Conservation (phyloP, 2,888 invertebrate species). For the Chaetogeoica ovagalla region DNA sequence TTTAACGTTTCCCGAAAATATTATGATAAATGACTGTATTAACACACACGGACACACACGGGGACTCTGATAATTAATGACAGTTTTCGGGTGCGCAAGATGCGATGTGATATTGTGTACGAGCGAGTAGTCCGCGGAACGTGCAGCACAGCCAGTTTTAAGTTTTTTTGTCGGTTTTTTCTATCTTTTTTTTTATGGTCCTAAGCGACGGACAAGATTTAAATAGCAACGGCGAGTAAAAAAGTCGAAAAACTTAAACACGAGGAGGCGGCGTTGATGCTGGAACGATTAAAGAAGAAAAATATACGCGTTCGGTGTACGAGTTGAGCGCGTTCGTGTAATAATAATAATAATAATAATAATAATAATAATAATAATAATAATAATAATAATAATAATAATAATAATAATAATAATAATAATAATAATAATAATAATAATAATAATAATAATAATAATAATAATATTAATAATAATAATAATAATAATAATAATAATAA, state of each 20-base stretch:
- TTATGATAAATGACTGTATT: slow-evolving; percentile 51
- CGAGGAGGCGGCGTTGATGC: slow-evolving; percentile 2
- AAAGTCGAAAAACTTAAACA: slow-evolving; percentile 3
- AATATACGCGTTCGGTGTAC: too few species aligned
- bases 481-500: too few species aligned
- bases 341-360: background rate
- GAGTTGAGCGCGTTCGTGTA: background rate
- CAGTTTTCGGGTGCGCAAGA: slow-evolving; percentile 37
- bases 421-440: too few species aligned
- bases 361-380: too few species aligned
- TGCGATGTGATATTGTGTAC: slow-evolving; percentile 23
- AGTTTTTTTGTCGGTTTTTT: slow-evolving; percentile 26
- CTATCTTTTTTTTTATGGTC: slow-evolving; percentile 16
- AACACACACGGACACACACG: slow-evolving; percentile 20
- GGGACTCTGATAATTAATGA: slow-evolving; percentile 48
- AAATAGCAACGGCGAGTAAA: slow-evolving; percentile 42
- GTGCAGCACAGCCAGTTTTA: background rate
- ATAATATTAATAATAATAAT: too few species aligned
- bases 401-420: too few species aligned
- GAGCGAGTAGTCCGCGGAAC: background rate
- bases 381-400: too few species aligned
- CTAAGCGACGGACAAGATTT: slow-evolving; percentile 42
- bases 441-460: too few species aligned
- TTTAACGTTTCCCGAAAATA: slow-evolving; percentile 52
- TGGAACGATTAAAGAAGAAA: background rate